Evolutionary conservation across 64 coral and sea anemone species (phyloP), one percentile per base, ranked within the genome.

Genomic region (Stichodactyla mertensii): DNA sequence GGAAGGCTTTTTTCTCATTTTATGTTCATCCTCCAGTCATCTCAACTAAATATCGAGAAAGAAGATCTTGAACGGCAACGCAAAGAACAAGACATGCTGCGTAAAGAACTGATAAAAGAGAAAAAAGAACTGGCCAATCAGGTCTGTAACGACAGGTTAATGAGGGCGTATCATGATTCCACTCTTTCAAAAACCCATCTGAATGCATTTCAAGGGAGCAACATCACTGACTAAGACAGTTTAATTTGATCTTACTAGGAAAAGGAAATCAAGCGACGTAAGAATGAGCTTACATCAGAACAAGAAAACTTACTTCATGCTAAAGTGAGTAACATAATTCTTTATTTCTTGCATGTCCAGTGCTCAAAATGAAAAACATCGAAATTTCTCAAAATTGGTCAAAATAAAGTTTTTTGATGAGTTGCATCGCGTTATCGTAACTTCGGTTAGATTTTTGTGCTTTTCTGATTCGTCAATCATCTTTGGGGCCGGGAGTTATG

Each of bases 61-160:
- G 57, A 31, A 82, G 77, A 85, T 78, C 55, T 91, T 19, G 71
- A 86, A 10, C 62, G 45, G 2, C 83, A 79, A 28, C 67, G 55
- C 62, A 52, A 85, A 23, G 51, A 91, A 22, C 89, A 52, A 15
- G 66, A 91, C 6, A 86, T 81, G 55, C 70, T 59, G 14, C 89
- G 71, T 28, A 82, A 91, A 56, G 89, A 51, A 15, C 67, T 91
- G 5, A 62, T 86, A 18, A 79, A 70, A 54, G 84, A 86, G 19
- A 56, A 86, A 10, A 71, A 86, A 56, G 89, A 86, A 45, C 55
- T 86, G 22, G 57, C 56, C 28, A 36, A 77, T 11, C 84, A 91
- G 84, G 89, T 91, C 52, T 52, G 54, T 27, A 36, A 12, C 13
- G 24, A 74, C n/a, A 74, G 7, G 9, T 12, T 31, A 31, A 58